Base-by-base conservation (phyloP, 1,140 invertebrate genomes). In the Mercenaria mercenaria region DNA sequence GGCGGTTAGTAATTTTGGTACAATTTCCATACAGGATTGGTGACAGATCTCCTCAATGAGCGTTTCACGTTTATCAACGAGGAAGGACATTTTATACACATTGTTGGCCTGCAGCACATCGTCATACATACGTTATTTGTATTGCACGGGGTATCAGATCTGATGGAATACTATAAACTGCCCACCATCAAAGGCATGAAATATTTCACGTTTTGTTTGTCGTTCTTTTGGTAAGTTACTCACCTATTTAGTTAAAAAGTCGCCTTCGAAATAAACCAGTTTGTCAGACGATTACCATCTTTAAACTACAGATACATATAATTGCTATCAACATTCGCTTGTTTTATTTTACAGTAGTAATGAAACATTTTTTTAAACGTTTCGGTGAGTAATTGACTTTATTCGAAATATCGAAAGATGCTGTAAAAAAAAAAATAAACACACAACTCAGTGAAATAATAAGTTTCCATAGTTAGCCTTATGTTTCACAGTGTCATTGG, bases 211-310 rank as follows among this genome's bases (percentile, higher is more conserved):
- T 29, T 76, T 76, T 13, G 18, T 41, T 2, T 76, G 4, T 39
- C 39, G 26, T 50, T 76, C 6, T 26, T 76, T 15, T 76, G 72
- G 72, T 76, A 76, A 76, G 72, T 64, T 0, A 56, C n/a, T n/a
- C n/a, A n/a, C n/a, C n/a, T n/a, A n/a, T n/a, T n/a, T 47, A 47
- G 43, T 18, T 18, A 47, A 10, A 10, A 8, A 47, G 8, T 8
- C 8, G 8, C 43, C 8, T 47, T 8, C 43, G 18, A 47, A 47
- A 10, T 18, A 10, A 47, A 18, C 8, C 43, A 47, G 43, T 8
- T 8, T 47, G 18, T 18, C 43, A 47, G 43, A 47, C n/a, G n/a
- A n/a, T n/a, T n/a, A n/a, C n/a, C n/a, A n/a, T n/a, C n/a, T n/a
- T n/a, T n/a, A n/a, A n/a, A n/a, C n/a, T n/a, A 47, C 18, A 47